Conservation (phyloP, 2,888 invertebrate genomes). For the Myopa tessellatipennis region DNA sequence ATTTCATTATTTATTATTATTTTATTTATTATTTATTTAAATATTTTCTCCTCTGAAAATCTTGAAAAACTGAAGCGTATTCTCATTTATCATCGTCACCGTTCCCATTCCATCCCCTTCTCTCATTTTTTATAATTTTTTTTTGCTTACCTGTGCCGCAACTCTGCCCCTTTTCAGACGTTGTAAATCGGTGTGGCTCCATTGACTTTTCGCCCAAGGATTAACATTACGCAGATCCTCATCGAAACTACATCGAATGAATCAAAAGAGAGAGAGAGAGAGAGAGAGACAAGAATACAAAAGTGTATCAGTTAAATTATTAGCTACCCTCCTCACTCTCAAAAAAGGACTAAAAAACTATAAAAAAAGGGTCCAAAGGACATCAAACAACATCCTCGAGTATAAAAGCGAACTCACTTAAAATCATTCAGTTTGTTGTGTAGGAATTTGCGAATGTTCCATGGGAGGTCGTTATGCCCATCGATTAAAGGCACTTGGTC, state of each 20-base stretch:
- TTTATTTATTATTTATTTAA: too few species aligned
- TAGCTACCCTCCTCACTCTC: neutral
- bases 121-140: neutral
- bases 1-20: too few species aligned
- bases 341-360: neutral
- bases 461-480: slow-evolving; percentile 91
- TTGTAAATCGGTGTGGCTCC: slow-evolving; percentile 84
- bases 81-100: neutral
- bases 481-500: slow-evolving; percentile 84
- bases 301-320: slow-evolving; percentile 7
- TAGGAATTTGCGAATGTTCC: slow-evolving; percentile 91
- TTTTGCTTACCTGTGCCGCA: slow-evolving; percentile 77
- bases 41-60: too few species aligned
- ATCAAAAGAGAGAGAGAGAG: slow-evolving; percentile 10
- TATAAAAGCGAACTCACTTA: slow-evolving; percentile 68
- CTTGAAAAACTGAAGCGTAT: neutral
- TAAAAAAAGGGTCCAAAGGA: neutral
- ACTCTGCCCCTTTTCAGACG: slow-evolving; percentile 80
- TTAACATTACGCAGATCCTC: slow-evolving; percentile 76
- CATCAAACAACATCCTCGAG: neutral
- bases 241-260: slow-evolving; percentile 71
- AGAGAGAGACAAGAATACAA: slow-evolving; percentile 6
- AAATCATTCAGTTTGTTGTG: slow-evolving; percentile 89
- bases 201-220: slow-evolving; percentile 79
- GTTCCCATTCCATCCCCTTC: too few species aligned